Evolutionary conservation across 1,140 invertebrate species (phyloP), one percentile per base, ranked within the genome.

Genomic region (Campoletis sonorensis): DNA sequence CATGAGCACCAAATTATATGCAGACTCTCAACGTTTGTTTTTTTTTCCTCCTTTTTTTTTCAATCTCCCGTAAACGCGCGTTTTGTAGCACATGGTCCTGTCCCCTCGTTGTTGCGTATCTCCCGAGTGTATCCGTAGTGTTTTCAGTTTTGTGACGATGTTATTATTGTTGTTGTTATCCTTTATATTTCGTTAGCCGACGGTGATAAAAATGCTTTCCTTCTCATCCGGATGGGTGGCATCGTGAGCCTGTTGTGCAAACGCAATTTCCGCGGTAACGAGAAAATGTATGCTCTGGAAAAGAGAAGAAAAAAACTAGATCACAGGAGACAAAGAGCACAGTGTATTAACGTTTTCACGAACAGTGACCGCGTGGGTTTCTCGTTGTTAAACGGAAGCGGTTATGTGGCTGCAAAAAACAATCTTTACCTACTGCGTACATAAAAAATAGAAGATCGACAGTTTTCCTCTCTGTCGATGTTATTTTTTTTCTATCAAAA

Each of bases 201-300:
- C 2, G 54, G 54, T 21, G 54, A 58, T 58, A 67, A 67, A 67
- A 67, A 27, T 67, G 61, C 13, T 27, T 67, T 67, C 21, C 61
- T 26, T 45, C 61, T 27, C 23, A 13, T 67, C 61, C 54, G 54
- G 21, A 27, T 27, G 61, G 4, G 61, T 27, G 13, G 0, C 8
- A 23, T 10, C 10, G 21, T 1, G 21, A n/a, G 61, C 10, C 23
- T 27, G 21, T 23, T 67, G 61, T 16, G 61, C 23, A n/a, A 58
- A 58, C 54, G 18, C 54, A 58, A 58, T 67, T 67, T 67, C 23
- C 61, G 13, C 10, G 61, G 13, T 67, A 67, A 67, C 61, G 13
- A 67, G 61, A 67, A 67, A 67, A 67, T 67, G 10, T 27, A 67
- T 67, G 61, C 23, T 67, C 23, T n/a, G n/a, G 5, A 27, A 15